Evolutionary conservation across 2,888 invertebrate species (phyloP), one percentile per base, ranked within the genome.

Genomic region (Myopa tessellatipennis): DNA sequence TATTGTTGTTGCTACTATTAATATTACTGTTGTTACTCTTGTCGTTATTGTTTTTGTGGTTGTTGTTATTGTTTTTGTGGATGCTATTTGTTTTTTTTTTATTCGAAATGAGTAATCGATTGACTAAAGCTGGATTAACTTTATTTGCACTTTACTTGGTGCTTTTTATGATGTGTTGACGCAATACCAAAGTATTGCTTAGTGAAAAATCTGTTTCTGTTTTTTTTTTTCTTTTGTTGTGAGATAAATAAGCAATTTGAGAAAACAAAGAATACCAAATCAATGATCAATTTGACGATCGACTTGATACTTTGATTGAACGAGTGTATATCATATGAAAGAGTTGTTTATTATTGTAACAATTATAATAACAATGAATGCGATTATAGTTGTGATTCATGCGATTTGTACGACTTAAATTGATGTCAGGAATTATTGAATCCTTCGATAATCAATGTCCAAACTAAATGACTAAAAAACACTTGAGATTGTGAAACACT

Each of bases 41-140:
- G 61, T n/a, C n/a, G 26, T 34, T 61, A n/a, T n/a, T 26, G 26
- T 10, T 18, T 14, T 4, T 26, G 26, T 26, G 26, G 26, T 26
- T 26, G 16, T 55, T n/a, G 16, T n/a, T n/a, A 55, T 14, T n/a
- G 14, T 55, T 55, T 55, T 14, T 55, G 4, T 5, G 5, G 10
- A 2, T 55, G 55, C 1, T 6, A n/a, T 55, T 16, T 55, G 4
- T 26, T 52, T 52, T 52, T 52, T 52, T 52, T 52, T 52, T 52
- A n/a, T n/a, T 10, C 16, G 63, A 73, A 73, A 63, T 74, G 74
- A 65, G 50, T 63, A 74, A 74, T 74, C 65, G 50, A 63, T 7
- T 45, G 52, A 74, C 50, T 74, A 52, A 74, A 50, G 50, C 50
- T 52, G 65, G 65, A 65, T 63, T 63, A 52, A 34, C n/a, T 55